Base-by-base conservation (phyloP, 1,140 invertebrate genomes). In the Neodiprion virginianus region DNA sequence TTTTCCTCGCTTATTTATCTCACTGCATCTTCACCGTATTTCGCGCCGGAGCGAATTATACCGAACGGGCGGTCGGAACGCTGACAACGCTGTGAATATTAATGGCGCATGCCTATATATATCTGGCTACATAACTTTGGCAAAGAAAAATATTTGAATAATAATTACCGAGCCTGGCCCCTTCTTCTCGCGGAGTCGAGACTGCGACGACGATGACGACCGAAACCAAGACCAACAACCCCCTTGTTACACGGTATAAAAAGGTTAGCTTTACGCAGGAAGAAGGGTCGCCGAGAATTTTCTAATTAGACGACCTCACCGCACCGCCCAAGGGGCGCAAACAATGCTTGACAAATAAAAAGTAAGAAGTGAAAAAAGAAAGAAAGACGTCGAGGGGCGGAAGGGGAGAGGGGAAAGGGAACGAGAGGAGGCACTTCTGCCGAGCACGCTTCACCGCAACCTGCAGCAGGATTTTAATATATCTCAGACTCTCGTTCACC, bases 81-180 rank as follows among this genome's bases (percentile, higher is more conserved):
- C 61, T 65, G 12, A 21, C 61, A 40, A 40, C 61, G 80, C 81
- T 80, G 84, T 83, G 83, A 85, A 84, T 87, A 86, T 86, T 85
- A 87, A 84, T 84, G 82, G 79, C 76, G 78, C 77, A 74, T 69
- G 28, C 28, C 28, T 40, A 0, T 40, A 40, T 40, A 40, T 40
- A 40, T 40, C 1, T 40, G 5, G 2, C 28, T 40, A 40, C 28
- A 40, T 40, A 40, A 75, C 76, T 73, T 71, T 75, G 74, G 75
- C 72, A 80, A 80, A 83, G 76, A 76, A 82, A 84, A 87, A 86
- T 86, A 84, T 86, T 87, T 87, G 84, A 87, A 86, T 86, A 85
- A 86, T 85, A 86, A 85, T 83, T 86, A 84, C 72, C 75, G 71
- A 80, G 77, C 77, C 28, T 40, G 28, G 53, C 79, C 79, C 82